A percentile compares a stretch with the other conserved stretches of the same genome.
Evolutionary conservation across 2,888 invertebrate genomes (phyloP).

Genomic region (Sceliomorpha sp.): DNA sequence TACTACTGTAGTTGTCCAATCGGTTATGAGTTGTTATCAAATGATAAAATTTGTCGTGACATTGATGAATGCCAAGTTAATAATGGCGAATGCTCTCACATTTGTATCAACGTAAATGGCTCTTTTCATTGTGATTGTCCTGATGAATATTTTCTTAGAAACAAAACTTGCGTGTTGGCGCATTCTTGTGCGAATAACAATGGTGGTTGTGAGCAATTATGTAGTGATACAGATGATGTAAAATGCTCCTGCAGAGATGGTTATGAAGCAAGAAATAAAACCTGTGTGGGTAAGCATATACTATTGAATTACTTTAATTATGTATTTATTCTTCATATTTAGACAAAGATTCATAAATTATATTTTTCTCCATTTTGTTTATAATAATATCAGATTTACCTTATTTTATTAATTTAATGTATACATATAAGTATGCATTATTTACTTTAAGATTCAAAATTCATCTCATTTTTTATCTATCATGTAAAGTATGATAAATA

Average conservation of each 20-base stretch:
- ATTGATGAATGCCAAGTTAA: constrained; percentile 73
- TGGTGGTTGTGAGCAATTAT: constrained; percentile 80
- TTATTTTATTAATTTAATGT: too few relatives aligned
- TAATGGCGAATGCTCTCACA: constrained; percentile 80
- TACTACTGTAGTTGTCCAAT: constrained; percentile 65
- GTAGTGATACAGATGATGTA: constrained; percentile 58
- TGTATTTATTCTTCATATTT: too few relatives aligned
- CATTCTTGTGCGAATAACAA: constrained; percentile 70
- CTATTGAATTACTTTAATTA: too few relatives aligned
- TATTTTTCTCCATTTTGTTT: too few relatives aligned
- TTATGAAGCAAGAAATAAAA: constrained; percentile 62
- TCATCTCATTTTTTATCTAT: too few relatives aligned
- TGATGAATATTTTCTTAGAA: constrained; percentile 67
- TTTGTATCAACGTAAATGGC: constrained; percentile 82
- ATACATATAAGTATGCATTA: too few relatives aligned
- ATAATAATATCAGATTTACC: too few relatives aligned
- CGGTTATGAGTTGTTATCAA: constrained; percentile 79
- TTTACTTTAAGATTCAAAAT: too few relatives aligned
- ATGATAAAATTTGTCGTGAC: constrained; percentile 79
- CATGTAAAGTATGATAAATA: too few relatives aligned
- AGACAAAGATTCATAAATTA: too few relatives aligned
- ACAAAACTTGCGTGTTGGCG: constrained; percentile 57
- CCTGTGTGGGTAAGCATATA: constrained; percentile 68
- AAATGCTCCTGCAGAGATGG: constrained; percentile 70
- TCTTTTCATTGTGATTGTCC: constrained; percentile 80